Evolutionary conservation across 2,888 invertebrate genomes (phyloP).

Genomic region (Tachina fera): DNA sequence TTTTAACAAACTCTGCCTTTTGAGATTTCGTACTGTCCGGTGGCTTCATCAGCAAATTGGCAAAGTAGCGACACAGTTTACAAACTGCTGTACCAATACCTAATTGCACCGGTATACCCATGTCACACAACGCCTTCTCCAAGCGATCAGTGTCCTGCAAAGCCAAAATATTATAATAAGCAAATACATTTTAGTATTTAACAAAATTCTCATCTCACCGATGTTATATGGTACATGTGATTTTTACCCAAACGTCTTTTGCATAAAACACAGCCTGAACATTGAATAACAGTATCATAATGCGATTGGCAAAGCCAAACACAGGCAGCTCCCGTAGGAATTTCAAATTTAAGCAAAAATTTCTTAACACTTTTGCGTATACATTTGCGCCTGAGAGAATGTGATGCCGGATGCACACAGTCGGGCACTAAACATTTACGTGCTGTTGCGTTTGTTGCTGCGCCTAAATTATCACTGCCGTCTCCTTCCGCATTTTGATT

Average conservation of each 20-base stretch:
- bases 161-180: slow-evolving; percentile 8
- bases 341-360: slow-evolving; percentile 86
- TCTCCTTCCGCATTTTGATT: slow-evolving; percentile 54
- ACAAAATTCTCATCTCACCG: slow-evolving; percentile 78
- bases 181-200: background rate
- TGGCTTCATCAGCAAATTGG: slow-evolving; percentile 88
- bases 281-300: slow-evolving; percentile 88
- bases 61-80: slow-evolving; percentile 91
- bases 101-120: slow-evolving; percentile 88
- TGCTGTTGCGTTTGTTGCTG: slow-evolving; percentile 48
- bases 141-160: slow-evolving; percentile 84
- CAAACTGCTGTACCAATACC: slow-evolving; percentile 89
- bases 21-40: slow-evolving; percentile 83
- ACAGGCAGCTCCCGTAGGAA: slow-evolving; percentile 84
- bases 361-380: slow-evolving; percentile 88
- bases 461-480: slow-evolving; percentile 45
- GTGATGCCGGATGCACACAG: slow-evolving; percentile 85
- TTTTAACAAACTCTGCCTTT: slow-evolving; percentile 82
- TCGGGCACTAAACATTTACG: slow-evolving; percentile 86
- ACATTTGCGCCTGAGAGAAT: slow-evolving; percentile 89
- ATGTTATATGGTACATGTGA: slow-evolving; percentile 89
- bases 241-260: slow-evolving; percentile 89
- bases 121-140: slow-evolving; percentile 85
- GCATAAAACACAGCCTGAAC: slow-evolving; percentile 90
- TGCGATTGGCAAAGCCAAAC: slow-evolving; percentile 89